phyloP scores from a whole-genome alignment of 2,797 vertebrate species.

The Melanotaenia nigrans region DNA sequence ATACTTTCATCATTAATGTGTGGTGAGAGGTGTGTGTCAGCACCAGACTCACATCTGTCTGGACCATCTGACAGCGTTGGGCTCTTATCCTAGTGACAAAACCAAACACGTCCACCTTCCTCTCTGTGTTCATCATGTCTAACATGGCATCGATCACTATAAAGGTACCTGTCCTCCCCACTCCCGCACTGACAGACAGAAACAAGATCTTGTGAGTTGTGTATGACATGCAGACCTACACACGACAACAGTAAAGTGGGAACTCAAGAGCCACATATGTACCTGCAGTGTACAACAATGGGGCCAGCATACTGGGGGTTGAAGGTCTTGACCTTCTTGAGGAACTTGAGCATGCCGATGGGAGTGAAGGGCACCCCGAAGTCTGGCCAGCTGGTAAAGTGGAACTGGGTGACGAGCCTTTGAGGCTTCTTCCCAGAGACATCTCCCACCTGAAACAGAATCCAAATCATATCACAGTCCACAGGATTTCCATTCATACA shows the following conservation, averaged over 20 bases:
- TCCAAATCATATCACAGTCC: background rate
- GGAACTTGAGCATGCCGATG: slow-evolving; percentile 98
- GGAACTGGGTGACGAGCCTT: slow-evolving; percentile 96
- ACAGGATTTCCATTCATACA: background rate
- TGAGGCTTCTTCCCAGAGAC: slow-evolving; percentile 97
- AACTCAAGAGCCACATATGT: slow-evolving; percentile 11
- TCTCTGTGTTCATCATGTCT: slow-evolving; percentile 95
- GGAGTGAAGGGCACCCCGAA: slow-evolving; percentile 99
- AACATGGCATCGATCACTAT: slow-evolving; percentile 99
- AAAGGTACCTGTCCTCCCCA: slow-evolving; percentile 96
- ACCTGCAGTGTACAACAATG: slow-evolving; percentile 99
- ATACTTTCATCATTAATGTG: background rate
- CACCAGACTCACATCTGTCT: slow-evolving; percentile 90
- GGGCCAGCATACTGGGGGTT: slow-evolving; percentile 95
- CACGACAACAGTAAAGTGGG: background rate
- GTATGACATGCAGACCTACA: background rate
- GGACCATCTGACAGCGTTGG: slow-evolving; percentile 99
- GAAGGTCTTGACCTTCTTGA: slow-evolving; percentile 96
- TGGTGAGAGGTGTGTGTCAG: background rate
- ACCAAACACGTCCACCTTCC: slow-evolving; percentile 96
- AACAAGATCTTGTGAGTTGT: slow-evolving; percentile 1
- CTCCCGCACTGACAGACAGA: slow-evolving; percentile 87
- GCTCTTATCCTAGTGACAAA: slow-evolving; percentile 97
- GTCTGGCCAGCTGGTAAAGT: slow-evolving; percentile 99
- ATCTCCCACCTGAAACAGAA: slow-evolving; percentile 88